Conservation (phyloP, 2,113 vertebrate species). For the Carassius carassius region DNA sequence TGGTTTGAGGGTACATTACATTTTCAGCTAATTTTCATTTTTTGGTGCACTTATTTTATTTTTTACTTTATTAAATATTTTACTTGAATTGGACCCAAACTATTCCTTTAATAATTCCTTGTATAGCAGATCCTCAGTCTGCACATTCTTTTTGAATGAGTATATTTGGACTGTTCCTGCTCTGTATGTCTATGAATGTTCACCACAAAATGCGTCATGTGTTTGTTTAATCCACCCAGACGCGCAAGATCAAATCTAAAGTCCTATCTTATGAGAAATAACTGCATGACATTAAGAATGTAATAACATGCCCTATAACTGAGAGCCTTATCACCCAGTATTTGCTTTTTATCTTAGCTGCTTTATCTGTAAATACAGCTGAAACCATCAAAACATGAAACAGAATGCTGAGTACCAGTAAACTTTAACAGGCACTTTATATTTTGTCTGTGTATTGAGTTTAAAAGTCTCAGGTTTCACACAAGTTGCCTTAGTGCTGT, state of each 20-base stretch:
- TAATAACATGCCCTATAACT: neutral
- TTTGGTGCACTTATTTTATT: too few species aligned
- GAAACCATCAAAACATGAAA: neutral
- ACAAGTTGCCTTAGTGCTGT: neutral
- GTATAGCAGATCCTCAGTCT: neutral
- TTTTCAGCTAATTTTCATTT: too few species aligned
- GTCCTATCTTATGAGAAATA: neutral
- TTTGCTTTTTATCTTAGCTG: neutral
- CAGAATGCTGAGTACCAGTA: neutral
- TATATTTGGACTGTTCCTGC: neutral
- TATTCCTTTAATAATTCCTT: too few species aligned
- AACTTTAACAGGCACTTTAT: neutral
- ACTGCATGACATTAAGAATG: slow-evolving; percentile 17
- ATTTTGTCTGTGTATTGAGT: neutral
- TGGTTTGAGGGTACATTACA: too few species aligned
- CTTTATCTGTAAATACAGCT: neutral
- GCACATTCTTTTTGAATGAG: neutral
- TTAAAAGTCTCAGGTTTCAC: neutral
- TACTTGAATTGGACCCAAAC: too few species aligned
- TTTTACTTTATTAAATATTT: too few species aligned
- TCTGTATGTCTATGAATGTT: too few species aligned
- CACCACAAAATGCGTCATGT: neutral
- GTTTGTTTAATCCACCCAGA: slow-evolving; percentile 3
- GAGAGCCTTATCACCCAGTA: neutral
- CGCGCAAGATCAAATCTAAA: neutral